Base-by-base conservation (phyloP, 2,797 vertebrate genomes). In the Leptatherina wallacei region DNA sequence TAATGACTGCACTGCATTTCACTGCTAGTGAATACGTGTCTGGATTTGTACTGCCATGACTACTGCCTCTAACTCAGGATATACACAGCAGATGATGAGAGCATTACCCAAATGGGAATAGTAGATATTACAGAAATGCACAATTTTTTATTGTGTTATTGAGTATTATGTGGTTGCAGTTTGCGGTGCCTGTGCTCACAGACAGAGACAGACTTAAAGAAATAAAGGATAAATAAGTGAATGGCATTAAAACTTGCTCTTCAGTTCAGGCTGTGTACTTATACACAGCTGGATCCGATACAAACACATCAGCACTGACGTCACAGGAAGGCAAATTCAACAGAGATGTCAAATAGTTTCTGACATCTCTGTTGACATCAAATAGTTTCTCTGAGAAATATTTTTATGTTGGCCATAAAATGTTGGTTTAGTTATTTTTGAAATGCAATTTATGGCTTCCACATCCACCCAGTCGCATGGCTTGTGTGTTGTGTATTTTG, bases 261-360 rank as follows among this genome's bases (percentile, higher is more conserved):
- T 57, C 36, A 66, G 60, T 71, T 78, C 63, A 75, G 65, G 65
- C 76, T 77, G 57, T 61, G 59, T 83, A 61, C 2, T 51, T 61
- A 82, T 70, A 56, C 73, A 61, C 35, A 51, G 59, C 73, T 87
- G 83, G 88, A 75, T 88, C 85, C 90, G 65, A 83, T 74, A 85
- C 78, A 81, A 77, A 85, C 65, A 80, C 73, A 55, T 60, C 32
- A 74, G 61, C 51, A 27, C 60, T 73, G 62, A 56, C 18, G 20
- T 83, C 57, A 54, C 27, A 33, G 30, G n/a, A 51, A 49, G 47
- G 7, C 47, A 49, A 49, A n/a, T 49, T 49, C 6, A 18, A 44
- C 47, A 49, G 47, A 49, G 47, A 49, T n/a, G 61, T 75, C 69
- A 78, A 32, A n/a, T n/a, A n/a, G n/a, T n/a, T n/a, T n/a, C n/a